Evolutionary conservation across 2,888 invertebrate species (phyloP).

Genomic region (Nemoura dubitans): DNA sequence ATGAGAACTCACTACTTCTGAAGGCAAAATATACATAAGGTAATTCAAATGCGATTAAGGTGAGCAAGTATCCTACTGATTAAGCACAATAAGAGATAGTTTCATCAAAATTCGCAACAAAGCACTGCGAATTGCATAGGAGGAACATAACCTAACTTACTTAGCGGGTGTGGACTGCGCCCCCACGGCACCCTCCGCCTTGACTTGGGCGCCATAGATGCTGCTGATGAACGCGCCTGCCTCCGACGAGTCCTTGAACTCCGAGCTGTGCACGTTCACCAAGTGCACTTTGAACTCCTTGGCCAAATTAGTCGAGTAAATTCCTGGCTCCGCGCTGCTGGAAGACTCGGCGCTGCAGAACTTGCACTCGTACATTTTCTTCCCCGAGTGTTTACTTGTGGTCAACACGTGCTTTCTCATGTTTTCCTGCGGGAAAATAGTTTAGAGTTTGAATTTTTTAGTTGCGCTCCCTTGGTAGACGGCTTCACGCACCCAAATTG

Average conservation of each 20-base stretch:
- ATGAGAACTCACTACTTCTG: too few species aligned
- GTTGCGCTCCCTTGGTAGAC: background rate
- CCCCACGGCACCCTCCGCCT: background rate
- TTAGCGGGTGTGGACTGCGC: too few species aligned
- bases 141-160: too few species aligned
- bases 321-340: constrained; percentile 54
- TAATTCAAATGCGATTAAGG: too few species aligned
- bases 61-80: too few species aligned
- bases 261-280: constrained; percentile 64
- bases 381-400: constrained; percentile 80
- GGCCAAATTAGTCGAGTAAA: constrained; percentile 71
- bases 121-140: too few species aligned
- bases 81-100: too few species aligned
- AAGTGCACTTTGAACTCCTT: constrained; percentile 75
- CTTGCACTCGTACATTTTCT: constrained; percentile 80
- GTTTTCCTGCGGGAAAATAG: constrained; percentile 72
- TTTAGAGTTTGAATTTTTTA: background rate
- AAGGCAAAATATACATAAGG: too few species aligned
- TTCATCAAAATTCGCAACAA: too few species aligned
- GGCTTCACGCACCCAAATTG: too few species aligned
- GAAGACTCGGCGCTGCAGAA: constrained; percentile 63
- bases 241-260: constrained; percentile 62
- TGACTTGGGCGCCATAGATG: constrained; percentile 60
- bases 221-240: constrained; percentile 65
- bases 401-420: constrained; percentile 85